These are phyloP conservation scores for Isichthys henryi DNA, from an alignment of 2,113 vertebrate genomes.

Conservation along the genomic window DNA sequence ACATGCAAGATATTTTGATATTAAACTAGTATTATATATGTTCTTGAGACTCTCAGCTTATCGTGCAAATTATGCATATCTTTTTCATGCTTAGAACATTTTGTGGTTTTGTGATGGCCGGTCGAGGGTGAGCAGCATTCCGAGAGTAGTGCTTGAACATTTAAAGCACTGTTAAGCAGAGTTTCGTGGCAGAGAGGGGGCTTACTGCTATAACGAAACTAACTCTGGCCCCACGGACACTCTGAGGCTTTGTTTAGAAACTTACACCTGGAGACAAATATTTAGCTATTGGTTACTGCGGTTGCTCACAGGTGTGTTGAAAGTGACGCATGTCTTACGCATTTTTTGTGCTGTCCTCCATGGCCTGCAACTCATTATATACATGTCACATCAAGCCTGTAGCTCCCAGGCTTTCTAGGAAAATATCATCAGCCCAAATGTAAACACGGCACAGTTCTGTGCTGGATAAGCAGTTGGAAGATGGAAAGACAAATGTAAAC, in stretches of 20 bases:
- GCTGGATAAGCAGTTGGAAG: not conserved
- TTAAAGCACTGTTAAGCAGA: not conserved
- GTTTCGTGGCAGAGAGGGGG: not conserved
- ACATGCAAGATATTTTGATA: not conserved
- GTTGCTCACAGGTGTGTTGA: not conserved
- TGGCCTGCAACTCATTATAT: not conserved
- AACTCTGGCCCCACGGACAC: not conserved
- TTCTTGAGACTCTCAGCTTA: not conserved
- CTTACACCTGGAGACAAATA: constrained; percentile 2
- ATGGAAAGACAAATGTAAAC: not conserved
- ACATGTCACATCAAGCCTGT: not conserved
- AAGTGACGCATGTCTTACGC: not conserved
- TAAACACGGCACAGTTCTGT: not conserved
- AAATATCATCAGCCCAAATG: not conserved
- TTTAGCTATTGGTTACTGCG: not conserved
- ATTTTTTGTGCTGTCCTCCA: not conserved
- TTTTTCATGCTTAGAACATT: not conserved
- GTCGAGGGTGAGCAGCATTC: not conserved
- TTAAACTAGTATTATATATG: not conserved
- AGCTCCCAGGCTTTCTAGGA: not conserved
- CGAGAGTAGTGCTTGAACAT: not conserved
- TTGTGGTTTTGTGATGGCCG: not conserved
- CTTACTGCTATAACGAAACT: not conserved
- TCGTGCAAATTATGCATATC: not conserved
- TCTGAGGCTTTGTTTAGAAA: not conserved